Percentiles rank a stretch among this genome's conserved stretches.
Evolutionary conservation across 1,140 invertebrate species (phyloP).

Genomic region (Amphibalanus amphitrite): DNA sequence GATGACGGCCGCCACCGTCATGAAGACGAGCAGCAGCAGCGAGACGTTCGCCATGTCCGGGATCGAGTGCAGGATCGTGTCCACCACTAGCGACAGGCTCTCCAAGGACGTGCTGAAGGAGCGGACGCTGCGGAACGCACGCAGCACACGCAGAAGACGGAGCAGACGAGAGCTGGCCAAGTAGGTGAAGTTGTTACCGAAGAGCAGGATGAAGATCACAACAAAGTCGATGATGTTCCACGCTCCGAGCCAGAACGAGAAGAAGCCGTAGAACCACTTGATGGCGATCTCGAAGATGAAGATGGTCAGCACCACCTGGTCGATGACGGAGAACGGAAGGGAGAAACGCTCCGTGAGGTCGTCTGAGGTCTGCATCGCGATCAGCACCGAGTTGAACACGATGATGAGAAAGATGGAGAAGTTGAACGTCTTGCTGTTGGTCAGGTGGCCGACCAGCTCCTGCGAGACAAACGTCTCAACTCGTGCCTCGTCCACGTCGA

Average conservation of each 20-base stretch:
- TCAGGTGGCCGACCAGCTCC: conserved; percentile 15
- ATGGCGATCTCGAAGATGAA: conserved; percentile 21
- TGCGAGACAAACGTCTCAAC: conserved; percentile 18
- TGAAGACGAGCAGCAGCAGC: conserved; percentile 20
- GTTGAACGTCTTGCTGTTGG: conserved; percentile 14
- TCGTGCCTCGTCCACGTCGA: conserved; percentile 16
- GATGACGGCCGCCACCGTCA: conserved; percentile 19
- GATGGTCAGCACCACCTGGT: conserved; percentile 18
- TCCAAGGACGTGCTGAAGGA: conserved; percentile 15
- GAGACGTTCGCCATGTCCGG: conserved; percentile 22
- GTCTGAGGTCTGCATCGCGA: conserved; percentile 16
- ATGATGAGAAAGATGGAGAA: conserved; percentile 16
- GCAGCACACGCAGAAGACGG: conserved; percentile 18
- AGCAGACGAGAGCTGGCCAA: conserved; percentile 12
- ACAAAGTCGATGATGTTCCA: conserved; percentile 23
- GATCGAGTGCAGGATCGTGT: conserved; percentile 20
- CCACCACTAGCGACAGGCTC: conserved; percentile 16
- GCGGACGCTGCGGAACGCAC: conserved; percentile 21
- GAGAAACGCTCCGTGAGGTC: conserved; percentile 5
- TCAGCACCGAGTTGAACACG: conserved; percentile 17
- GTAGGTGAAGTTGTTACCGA: conserved; percentile 12
- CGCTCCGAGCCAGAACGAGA: conserved; percentile 20
- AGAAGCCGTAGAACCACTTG: conserved; percentile 23
- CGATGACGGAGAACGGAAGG: conserved; percentile 11
- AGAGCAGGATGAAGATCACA: conserved; percentile 16